phyloP scores from a whole-genome alignment of 2,888 invertebrate genomes.

The Mythimna lalbum region DNA sequence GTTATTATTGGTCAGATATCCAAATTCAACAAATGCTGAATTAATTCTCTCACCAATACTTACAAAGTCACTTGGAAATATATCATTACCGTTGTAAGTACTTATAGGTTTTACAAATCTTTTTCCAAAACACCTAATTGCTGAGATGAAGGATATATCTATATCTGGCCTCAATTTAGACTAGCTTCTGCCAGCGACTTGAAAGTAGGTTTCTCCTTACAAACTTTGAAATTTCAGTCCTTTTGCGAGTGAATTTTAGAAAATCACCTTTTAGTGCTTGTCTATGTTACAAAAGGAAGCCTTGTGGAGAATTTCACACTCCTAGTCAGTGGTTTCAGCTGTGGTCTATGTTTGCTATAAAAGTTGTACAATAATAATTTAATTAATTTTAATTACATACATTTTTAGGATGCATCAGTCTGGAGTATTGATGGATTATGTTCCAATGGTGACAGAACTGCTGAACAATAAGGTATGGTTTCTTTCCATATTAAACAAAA shows the following conservation, averaged over 20 bases:
- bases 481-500: no score
- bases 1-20: slow-evolving; percentile 90
- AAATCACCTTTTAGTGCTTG: no score
- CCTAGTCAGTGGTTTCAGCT: no score
- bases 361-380: not conserved
- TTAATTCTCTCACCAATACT: slow-evolving; percentile 86
- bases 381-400: no score
- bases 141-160: not conserved
- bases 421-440: slow-evolving; percentile 90
- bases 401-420: slow-evolving; percentile 87
- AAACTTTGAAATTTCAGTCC: no score
- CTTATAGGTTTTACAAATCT: not conserved
- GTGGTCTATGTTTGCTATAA: not conserved
- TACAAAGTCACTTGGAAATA: slow-evolving; percentile 85
- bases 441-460: slow-evolving; percentile 88
- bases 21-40: slow-evolving; percentile 88
- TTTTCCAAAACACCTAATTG: not conserved
- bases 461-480: slow-evolving; percentile 86
- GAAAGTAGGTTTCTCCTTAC: no score
- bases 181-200: not conserved
- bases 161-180: not conserved
- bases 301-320: no score
- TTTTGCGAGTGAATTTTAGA: no score
- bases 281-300: no score
- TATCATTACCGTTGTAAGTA: slow-evolving; percentile 86